phyloP scores from a whole-genome alignment of 2,888 invertebrate species.

The Malthinus seriepunctatus region DNA sequence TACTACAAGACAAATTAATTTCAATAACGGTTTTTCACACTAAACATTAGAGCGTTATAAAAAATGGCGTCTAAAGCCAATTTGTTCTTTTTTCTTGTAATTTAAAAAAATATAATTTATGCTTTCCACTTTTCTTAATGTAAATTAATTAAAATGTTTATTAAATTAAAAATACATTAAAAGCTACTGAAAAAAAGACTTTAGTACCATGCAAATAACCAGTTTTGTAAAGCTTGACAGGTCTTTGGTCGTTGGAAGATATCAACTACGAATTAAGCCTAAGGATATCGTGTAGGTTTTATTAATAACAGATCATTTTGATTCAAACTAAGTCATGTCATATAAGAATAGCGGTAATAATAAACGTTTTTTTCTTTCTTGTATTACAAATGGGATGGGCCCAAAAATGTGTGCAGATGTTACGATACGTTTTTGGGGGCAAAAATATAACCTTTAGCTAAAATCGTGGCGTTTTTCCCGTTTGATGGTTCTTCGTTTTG shows the following conservation, averaged over 20 bases:
- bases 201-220: slow-evolving; percentile 6
- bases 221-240: slow-evolving; percentile 19
- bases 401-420: neutral
- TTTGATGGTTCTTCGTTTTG: slow-evolving; percentile 1
- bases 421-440: too few species aligned
- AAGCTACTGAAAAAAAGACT: too few species aligned
- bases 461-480: neutral
- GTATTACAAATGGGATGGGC: slow-evolving; percentile 3
- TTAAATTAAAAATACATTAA: too few species aligned
- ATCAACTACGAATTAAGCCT: slow-evolving; percentile 24
- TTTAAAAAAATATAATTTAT: too few species aligned
- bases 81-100: too few species aligned
- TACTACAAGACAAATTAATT: too few species aligned
- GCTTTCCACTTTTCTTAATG: too few species aligned
- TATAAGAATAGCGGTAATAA: slow-evolving; percentile 32
- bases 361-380: slow-evolving; percentile 14
- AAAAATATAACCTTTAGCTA: neutral
- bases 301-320: slow-evolving; percentile 33
- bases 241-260: slow-evolving; percentile 26
- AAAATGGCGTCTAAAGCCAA: too few species aligned
- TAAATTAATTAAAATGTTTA: too few species aligned
- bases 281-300: slow-evolving; percentile 24
- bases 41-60: too few species aligned
- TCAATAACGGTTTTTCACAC: too few species aligned
- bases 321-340: slow-evolving; percentile 33